Evolutionary conservation across 2,888 invertebrate species (phyloP).

Genomic region (Patella caerulea): DNA sequence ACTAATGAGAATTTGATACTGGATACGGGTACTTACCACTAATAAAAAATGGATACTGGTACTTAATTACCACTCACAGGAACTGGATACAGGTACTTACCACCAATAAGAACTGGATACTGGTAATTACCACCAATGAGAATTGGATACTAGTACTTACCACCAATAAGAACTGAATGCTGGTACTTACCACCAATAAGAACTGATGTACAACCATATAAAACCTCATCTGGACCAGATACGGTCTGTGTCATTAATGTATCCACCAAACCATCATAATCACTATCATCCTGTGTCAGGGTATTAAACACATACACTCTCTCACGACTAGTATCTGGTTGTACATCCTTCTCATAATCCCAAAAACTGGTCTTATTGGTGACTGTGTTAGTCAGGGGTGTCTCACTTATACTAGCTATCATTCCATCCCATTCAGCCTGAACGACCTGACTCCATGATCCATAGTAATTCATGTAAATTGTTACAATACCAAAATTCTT

Average conservation of each 20-base stretch:
- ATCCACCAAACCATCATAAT: neutral
- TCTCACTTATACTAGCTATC: neutral
- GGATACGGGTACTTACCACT: too few species aligned
- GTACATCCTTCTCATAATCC: constrained; percentile 11
- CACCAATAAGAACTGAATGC: too few species aligned
- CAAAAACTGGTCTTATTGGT: constrained; percentile 11
- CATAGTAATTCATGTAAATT: neutral
- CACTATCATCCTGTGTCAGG: neutral
- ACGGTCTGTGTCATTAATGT: neutral
- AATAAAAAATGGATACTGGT: too few species aligned
- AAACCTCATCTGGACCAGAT: neutral
- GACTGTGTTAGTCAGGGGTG: neutral
- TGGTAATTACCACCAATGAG: neutral
- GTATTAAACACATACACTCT: constrained; percentile 1
- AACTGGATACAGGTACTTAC: neutral
- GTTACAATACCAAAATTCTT: neutral
- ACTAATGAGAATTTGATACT: too few species aligned
- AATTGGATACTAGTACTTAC: too few species aligned
- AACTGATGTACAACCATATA: neutral
- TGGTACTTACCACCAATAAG: neutral
- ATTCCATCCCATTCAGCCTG: neutral
- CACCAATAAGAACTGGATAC: too few species aligned
- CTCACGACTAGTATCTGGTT: neutral
- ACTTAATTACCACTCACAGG: neutral
- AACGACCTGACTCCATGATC: neutral